These are phyloP conservation scores for Scaptomyza tumidula DNA, from an alignment of 2,888 invertebrate species.

Conservation along the genomic window DNA sequence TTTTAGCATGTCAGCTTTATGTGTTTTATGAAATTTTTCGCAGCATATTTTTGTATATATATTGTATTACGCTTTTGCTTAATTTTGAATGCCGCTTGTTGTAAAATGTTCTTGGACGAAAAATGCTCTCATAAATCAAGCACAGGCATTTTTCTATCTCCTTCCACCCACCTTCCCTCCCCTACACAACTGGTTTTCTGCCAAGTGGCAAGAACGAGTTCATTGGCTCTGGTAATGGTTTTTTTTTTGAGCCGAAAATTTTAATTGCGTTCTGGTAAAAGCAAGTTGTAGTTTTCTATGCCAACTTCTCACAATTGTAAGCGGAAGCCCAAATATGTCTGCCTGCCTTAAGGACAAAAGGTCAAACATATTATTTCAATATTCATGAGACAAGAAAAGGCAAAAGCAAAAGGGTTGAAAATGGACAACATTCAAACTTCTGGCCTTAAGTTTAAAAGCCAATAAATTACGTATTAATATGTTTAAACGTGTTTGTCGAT, in stretches of 20 bases:
- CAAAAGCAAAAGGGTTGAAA: neutral
- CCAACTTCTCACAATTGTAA: slow-evolving; percentile 60
- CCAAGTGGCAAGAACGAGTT: slow-evolving; percentile 53
- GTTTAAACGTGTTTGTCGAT: slow-evolving; percentile 25
- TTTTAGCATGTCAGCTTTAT: slow-evolving; percentile 71
- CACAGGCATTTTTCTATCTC: slow-evolving; percentile 60
- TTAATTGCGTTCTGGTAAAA: slow-evolving; percentile 71
- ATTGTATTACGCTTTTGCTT: slow-evolving; percentile 73
- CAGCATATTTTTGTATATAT: slow-evolving; percentile 76
- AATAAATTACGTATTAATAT: slow-evolving; percentile 40
- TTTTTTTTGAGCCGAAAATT: slow-evolving; percentile 51
- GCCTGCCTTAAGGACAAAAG: slow-evolving; percentile 54
- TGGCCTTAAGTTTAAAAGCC: slow-evolving; percentile 2
- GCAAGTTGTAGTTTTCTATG: slow-evolving; percentile 68
- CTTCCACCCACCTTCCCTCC: neutral
- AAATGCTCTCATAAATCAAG: slow-evolving; percentile 73
- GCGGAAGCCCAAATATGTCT: slow-evolving; percentile 16
- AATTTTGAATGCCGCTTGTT: slow-evolving; percentile 67
- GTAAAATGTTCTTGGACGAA: slow-evolving; percentile 55
- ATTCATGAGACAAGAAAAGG: slow-evolving; percentile 50
- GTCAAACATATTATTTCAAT: slow-evolving; percentile 68
- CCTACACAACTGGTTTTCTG: slow-evolving; percentile 6
- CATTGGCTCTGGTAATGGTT: slow-evolving; percentile 57
- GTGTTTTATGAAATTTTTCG: slow-evolving; percentile 77
- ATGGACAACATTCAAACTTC: slow-evolving; percentile 3